These are phyloP conservation scores for Crioceris asparagi DNA, from an alignment of 2,888 invertebrate genomes.

Conservation along the genomic window DNA sequence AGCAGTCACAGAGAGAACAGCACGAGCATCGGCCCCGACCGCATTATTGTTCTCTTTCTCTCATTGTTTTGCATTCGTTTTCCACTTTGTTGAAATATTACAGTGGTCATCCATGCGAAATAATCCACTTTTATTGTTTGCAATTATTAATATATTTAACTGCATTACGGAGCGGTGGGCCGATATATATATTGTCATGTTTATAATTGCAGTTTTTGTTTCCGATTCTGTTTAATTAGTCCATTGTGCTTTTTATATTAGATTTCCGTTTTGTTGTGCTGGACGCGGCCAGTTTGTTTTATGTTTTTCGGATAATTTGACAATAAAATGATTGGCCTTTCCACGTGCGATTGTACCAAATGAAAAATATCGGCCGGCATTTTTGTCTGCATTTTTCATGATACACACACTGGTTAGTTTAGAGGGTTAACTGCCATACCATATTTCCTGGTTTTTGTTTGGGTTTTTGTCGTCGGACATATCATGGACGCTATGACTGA, in stretches of 20 bases:
- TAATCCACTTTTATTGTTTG: conserved; percentile 38
- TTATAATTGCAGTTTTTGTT: conserved; percentile 36
- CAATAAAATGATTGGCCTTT: conserved; percentile 29
- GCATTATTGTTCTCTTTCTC: conserved; percentile 13
- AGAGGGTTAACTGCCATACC: no score
- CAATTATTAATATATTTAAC: conserved; percentile 39
- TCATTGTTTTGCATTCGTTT: conserved; percentile 23
- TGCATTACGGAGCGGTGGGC: conserved; percentile 28
- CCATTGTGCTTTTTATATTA: conserved; percentile 36
- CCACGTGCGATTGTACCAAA: conserved; percentile 22
- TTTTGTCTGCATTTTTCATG: no score
- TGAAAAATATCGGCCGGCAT: no score
- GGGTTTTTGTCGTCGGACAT: no score
- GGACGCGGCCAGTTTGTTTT: conserved; percentile 28
- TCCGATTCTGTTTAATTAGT: conserved; percentile 35
- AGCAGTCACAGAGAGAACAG: no score
- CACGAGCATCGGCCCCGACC: not conserved
- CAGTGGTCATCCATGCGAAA: conserved; percentile 33
- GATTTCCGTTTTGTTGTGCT: conserved; percentile 35
- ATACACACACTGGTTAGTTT: no score
- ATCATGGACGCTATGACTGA: no score
- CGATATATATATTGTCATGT: conserved; percentile 30
- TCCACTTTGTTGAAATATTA: conserved; percentile 27
- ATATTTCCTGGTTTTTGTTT: no score
- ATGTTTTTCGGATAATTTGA: conserved; percentile 34